phyloP scores from a whole-genome alignment of 2,888 invertebrate species.

The Ceriagrion tenellum region DNA sequence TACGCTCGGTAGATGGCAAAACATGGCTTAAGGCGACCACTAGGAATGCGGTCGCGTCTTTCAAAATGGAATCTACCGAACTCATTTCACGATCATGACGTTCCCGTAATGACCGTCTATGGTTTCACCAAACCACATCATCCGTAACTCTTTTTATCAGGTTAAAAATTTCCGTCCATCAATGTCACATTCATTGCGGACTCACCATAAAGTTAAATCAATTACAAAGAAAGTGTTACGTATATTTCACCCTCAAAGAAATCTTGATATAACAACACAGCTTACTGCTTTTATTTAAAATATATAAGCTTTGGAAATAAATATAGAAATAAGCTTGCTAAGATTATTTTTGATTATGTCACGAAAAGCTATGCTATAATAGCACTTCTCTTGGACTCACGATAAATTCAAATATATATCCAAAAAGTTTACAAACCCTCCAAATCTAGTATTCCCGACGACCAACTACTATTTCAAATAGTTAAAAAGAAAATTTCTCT shows the following conservation, averaged over 20 bases:
- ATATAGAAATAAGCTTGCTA: conserved; percentile 30
- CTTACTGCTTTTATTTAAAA: conserved; percentile 44
- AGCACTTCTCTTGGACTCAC: neutral
- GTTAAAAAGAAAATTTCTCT: conserved; percentile 14
- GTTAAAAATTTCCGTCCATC: neutral
- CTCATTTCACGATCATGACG: neutral
- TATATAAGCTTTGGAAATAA: conserved; percentile 30
- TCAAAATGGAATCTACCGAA: neutral
- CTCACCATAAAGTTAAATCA: conserved; percentile 12
- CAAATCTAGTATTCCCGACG: conserved; percentile 38
- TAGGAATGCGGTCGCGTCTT: neutral
- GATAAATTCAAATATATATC: conserved; percentile 55
- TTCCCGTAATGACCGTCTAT: neutral
- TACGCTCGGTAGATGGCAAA: neutral
- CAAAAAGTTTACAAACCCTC: conserved; percentile 51
- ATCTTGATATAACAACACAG: neutral
- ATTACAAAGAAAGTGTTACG: neutral
- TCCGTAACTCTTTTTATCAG: neutral
- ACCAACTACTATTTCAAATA: neutral
- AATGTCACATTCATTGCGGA: neutral
- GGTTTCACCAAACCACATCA: neutral
- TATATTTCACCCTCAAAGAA: neutral
- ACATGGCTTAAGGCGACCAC: neutral
- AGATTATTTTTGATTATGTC: conserved; percentile 48
- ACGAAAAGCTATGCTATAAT: conserved; percentile 56